phyloP scores from a whole-genome alignment of 2,888 invertebrate species.

The Macaria liturata region DNA sequence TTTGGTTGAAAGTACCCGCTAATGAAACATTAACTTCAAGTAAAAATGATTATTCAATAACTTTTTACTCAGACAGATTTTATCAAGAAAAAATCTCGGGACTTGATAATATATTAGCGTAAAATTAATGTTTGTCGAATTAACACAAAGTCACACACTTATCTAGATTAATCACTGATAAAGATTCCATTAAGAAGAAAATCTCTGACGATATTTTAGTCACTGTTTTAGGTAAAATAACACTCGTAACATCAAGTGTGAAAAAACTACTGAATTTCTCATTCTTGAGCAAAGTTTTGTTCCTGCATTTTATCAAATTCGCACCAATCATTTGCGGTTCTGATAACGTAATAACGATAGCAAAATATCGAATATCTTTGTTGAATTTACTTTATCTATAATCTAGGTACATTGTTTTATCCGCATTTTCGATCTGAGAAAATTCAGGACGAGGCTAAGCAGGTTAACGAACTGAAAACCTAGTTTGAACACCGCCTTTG shows the following conservation, averaged over 20 bases:
- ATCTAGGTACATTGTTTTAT: slow-evolving; percentile 15
- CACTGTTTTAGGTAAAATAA: neutral
- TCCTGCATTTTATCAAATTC: slow-evolving; percentile 54
- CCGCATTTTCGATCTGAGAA: slow-evolving; percentile 10
- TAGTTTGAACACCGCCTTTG: slow-evolving; percentile 12
- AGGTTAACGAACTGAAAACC: slow-evolving; percentile 18
- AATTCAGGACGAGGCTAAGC: slow-evolving; percentile 11
- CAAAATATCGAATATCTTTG: slow-evolving; percentile 32
- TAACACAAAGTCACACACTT: too few species aligned
- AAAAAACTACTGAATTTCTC: slow-evolving; percentile 37
- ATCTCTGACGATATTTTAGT: neutral
- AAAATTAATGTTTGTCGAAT: too few species aligned
- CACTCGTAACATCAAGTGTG: slow-evolving; percentile 2
- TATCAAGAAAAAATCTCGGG: too few species aligned
- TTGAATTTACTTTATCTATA: slow-evolving; percentile 18
- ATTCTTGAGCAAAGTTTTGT: slow-evolving; percentile 52
- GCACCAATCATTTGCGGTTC: slow-evolving; percentile 48
- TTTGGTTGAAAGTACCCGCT: neutral
- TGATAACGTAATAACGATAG: slow-evolving; percentile 48
- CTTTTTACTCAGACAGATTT: too few species aligned
- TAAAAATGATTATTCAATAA: too few species aligned
- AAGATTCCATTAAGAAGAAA: slow-evolving; percentile 5
- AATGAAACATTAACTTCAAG: too few species aligned
- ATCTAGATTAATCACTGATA: slow-evolving; percentile 24
- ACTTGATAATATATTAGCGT: too few species aligned